Conservation (phyloP, 92 coral and sea anemone species). For the Muricea muricata region DNA sequence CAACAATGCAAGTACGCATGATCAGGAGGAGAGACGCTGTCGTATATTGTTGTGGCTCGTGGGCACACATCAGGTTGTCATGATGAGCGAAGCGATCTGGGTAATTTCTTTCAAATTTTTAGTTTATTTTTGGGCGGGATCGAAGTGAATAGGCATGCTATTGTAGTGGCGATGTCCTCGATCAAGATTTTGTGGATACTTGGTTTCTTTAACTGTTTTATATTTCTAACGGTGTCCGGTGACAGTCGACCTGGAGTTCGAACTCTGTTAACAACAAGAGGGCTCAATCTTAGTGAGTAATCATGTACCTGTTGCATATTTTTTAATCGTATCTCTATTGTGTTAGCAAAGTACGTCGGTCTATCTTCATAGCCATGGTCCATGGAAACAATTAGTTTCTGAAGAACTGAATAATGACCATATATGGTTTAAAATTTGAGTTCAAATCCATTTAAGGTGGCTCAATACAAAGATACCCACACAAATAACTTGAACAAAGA, state of each 20-base stretch:
- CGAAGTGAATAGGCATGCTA: background rate
- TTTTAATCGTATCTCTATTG: too few species aligned
- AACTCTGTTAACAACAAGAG: constrained; percentile 27
- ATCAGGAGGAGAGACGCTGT: background rate
- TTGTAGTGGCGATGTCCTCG: background rate
- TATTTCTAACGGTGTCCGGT: background rate
- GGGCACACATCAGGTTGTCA: background rate
- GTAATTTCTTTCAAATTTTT: background rate
- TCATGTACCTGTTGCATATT: background rate
- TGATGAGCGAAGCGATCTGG: background rate
- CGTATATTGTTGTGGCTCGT: background rate
- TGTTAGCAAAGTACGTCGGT: too few species aligned
- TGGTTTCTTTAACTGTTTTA: constrained; percentile 13
- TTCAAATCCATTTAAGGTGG: too few species aligned
- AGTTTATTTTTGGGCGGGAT: background rate
- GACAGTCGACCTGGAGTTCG: constrained; percentile 11
- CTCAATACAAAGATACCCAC: too few species aligned
- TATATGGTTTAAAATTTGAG: too few species aligned
- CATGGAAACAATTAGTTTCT: too few species aligned
- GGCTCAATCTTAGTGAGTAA: constrained; percentile 23
- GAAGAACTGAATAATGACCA: too few species aligned
- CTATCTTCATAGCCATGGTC: too few species aligned
- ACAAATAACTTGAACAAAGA: too few species aligned
- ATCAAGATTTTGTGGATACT: background rate
- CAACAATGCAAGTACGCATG: constrained; percentile 15